These are phyloP conservation scores for Penaeus monodon DNA, from an alignment of 2,888 invertebrate species.

Conservation along the genomic window DNA sequence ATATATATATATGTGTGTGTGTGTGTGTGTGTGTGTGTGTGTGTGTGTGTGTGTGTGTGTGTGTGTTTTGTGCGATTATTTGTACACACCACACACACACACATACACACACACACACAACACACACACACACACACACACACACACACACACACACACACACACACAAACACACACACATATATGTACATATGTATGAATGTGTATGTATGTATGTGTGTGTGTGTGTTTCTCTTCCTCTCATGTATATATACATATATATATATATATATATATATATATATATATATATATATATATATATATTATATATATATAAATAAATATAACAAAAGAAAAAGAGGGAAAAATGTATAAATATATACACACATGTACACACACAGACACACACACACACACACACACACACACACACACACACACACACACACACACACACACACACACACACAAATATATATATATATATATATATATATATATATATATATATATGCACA, in stretches of 20 bases:
- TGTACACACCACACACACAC: no score
- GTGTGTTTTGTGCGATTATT: no score
- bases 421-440: background rate
- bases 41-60: no score
- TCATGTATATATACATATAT: slow-evolving; percentile 8
- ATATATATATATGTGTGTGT: slow-evolving; percentile 16
- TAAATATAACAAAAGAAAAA: background rate
- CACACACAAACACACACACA: slow-evolving; percentile 1
- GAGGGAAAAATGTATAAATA: background rate
- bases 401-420: background rate
- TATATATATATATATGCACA: background rate
- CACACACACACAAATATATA: background rate
- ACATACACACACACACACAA: slow-evolving; percentile 24
- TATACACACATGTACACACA: background rate
- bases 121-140: slow-evolving; percentile 13
- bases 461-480: no score
- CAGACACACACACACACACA: background rate
- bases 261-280: slow-evolving; percentile 4
- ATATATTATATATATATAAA: background rate
- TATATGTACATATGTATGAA: slow-evolving; percentile 7
- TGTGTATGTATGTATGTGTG: slow-evolving; percentile 6
- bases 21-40: background rate
- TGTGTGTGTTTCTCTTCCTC: slow-evolving; percentile 1
- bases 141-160: background rate
- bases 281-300: slow-evolving; percentile 17